A percentile compares a stretch with the other conserved stretches of the same genome.
Evolutionary conservation across 2,888 invertebrate genomes (phyloP).

Genomic region (Aphrophora alni): DNA sequence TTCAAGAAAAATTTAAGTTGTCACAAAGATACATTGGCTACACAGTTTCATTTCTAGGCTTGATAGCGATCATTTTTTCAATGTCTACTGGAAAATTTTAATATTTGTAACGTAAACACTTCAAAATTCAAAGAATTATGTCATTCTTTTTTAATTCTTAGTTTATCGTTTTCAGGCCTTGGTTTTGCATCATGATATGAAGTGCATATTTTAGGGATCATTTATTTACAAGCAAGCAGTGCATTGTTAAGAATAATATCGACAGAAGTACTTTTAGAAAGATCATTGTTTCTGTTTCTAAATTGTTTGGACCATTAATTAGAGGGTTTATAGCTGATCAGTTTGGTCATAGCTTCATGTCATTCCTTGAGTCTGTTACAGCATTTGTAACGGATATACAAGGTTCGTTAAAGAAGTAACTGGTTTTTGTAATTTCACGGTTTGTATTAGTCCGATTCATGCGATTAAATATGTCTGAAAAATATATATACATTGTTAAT

Average conservation of each 20-base stretch:
- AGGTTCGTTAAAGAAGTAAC: too few relatives aligned
- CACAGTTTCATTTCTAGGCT: slow-evolving; percentile 67
- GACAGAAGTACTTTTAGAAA: slow-evolving; percentile 66
- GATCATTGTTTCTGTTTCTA: slow-evolving; percentile 66
- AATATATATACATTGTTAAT: too few relatives aligned
- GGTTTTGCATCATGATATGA: slow-evolving; percentile 61
- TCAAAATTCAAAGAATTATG: not conserved
- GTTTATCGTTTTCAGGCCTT: slow-evolving; percentile 61
- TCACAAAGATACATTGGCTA: slow-evolving; percentile 67
- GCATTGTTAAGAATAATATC: slow-evolving; percentile 65
- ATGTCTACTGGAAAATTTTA: slow-evolving; percentile 58
- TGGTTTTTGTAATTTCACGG: too few relatives aligned
- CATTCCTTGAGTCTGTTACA: slow-evolving; percentile 52
- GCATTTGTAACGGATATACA: not conserved
- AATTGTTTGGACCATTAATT: slow-evolving; percentile 66
- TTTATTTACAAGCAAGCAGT: slow-evolving; percentile 65
- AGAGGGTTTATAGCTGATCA: slow-evolving; percentile 65
- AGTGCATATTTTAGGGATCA: slow-evolving; percentile 61
- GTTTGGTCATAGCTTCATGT: slow-evolving; percentile 61
- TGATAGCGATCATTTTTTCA: slow-evolving; percentile 44
- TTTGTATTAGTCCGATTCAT: too few relatives aligned
- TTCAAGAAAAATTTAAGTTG: slow-evolving; percentile 62
- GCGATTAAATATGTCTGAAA: too few relatives aligned
- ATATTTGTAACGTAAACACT: slow-evolving; percentile 56
- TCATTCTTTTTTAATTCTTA: slow-evolving; percentile 63